Evolutionary conservation across 2,797 vertebrate species (phyloP).

Genomic region (Tragopan temminckii): DNA sequence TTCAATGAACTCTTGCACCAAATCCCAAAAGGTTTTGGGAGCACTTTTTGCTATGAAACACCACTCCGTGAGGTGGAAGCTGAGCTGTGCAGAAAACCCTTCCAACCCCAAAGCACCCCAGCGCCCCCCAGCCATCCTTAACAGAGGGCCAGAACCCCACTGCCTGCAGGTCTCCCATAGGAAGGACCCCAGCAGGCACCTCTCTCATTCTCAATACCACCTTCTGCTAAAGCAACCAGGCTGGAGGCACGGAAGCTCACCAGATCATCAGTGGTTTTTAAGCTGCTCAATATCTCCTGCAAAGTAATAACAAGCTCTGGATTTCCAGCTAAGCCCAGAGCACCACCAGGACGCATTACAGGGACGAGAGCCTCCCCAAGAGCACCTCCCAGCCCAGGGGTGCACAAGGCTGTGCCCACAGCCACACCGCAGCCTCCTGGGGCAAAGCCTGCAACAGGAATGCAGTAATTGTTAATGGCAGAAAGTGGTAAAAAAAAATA

Average conservation of each 20-base stretch:
- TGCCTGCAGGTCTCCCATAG: neutral
- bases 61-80: neutral
- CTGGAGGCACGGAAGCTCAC: neutral
- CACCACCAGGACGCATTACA: accelerated
- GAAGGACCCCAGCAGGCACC: neutral
- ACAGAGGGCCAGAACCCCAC: neutral
- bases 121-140: neutral
- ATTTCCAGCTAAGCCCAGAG: neutral
- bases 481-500: neutral
- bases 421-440: neutral
- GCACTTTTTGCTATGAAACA: neutral
- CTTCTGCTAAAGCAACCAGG: neutral
- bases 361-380: neutral
- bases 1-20: neutral
- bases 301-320: neutral
- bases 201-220: neutral
- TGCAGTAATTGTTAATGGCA: accelerated
- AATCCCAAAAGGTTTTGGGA: neutral
- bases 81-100: neutral
- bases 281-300: neutral
- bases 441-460: neutral
- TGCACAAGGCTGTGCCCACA: neutral
- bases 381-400: neutral
- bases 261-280: neutral
- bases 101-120: neutral